Base-by-base conservation (phyloP, 1,140 invertebrate genomes). In the Diorhabda elongata region DNA sequence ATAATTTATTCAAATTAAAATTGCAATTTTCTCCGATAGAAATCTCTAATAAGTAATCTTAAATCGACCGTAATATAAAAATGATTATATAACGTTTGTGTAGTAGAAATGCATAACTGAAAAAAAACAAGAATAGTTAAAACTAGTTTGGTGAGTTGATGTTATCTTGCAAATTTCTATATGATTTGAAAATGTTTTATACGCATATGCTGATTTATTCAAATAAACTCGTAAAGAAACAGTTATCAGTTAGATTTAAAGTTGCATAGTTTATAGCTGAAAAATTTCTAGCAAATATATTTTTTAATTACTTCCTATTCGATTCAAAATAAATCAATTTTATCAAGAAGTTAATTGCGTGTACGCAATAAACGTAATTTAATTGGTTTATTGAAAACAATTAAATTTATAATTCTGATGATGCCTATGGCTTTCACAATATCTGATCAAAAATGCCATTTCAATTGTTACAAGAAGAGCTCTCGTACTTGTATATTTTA, bases 1-100 rank as follows among this genome's bases (percentile, higher is more conserved):
- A 62, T 62, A 62, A 62, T 62, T n/a, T 62, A 62, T 62, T 62
- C 61, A 62, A 62, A 62, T 62, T 62, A 62, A 62, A 62, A 62
- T 62, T 44, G 44, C 61, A 62, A 62, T 62, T 62, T 62, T 62
- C 61, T 44, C 43, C 61, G 61, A 62, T 62, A 62, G 42, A 62
- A 44, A 62, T 62, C 61, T 62, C 61, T 44, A 47, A 62, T 62
- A 62, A 62, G 44, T 62, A 62, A 62, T 62, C n/a, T 62, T 43
- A 44, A 52, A 52, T n/a, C 11, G 3, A 62, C 42, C 61, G 44
- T 42, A 44, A 44, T 44, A 62, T 42, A 62, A 62, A 62, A 62
- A 62, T 42, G 42, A 44, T 62, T 62, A 62, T 62, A 62, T 62
- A 62, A 62, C 44, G 61, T 43, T 44, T 62, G 61, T 44, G 44